Evolutionary conservation across 2,113 vertebrate genomes (phyloP).

Genomic region (Camelus bactrianus): DNA sequence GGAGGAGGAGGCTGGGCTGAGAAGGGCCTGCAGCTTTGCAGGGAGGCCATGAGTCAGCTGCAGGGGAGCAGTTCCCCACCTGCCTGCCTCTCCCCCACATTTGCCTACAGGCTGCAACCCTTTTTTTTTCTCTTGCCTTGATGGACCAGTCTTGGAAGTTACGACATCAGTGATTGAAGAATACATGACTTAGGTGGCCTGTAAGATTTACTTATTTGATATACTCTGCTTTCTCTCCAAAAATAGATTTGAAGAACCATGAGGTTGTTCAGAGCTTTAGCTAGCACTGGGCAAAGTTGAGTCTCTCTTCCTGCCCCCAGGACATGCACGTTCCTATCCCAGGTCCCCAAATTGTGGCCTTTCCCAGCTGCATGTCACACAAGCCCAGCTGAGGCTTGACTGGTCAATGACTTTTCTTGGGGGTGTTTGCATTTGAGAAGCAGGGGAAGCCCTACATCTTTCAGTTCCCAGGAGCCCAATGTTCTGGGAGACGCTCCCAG

Average conservation of each 20-base stretch:
- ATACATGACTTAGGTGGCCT: neutral
- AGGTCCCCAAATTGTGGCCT: neutral
- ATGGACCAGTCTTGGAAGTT: neutral
- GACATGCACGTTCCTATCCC: neutral
- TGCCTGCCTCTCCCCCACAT: fast-evolving
- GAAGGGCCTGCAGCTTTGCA: neutral
- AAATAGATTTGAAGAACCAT: neutral
- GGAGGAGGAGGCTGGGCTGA: neutral
- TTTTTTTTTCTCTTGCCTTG: neutral
- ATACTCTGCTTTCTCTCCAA: neutral
- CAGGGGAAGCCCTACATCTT: neutral
- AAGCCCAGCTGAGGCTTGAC: neutral
- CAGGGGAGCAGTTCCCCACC: neutral
- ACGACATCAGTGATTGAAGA: neutral
- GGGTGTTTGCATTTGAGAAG: neutral
- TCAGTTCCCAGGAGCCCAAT: neutral
- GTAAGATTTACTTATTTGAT: neutral
- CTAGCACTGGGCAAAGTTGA: neutral
- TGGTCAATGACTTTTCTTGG: neutral
- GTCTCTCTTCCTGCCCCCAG: neutral
- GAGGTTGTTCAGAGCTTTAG: neutral
- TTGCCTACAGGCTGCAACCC: too few species aligned
- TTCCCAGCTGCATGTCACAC: neutral
- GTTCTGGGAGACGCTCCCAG: neutral
- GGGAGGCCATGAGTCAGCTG: neutral